Evolutionary conservation across 1,140 invertebrate species (phyloP), one percentile per base, ranked within the genome.

Genomic region (Drosophila triauraria): DNA sequence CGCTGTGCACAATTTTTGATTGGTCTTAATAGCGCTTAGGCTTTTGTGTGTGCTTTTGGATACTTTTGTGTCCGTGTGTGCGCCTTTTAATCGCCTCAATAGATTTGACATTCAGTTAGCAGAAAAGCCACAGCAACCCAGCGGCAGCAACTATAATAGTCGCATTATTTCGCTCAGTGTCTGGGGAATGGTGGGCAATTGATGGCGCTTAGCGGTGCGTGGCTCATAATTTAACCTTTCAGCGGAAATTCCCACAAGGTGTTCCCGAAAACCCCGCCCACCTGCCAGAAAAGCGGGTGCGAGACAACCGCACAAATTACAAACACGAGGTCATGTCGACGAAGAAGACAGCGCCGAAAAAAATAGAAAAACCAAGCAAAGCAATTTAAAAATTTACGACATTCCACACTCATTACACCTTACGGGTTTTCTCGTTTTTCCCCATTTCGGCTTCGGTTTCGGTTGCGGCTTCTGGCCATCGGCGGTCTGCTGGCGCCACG

Each of bases 61-160:
- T 27, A 13, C 30, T 64, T 32, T 12, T 20, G 42, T 48, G n/a
- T 42, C 35, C 9, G 46, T 46, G 46, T 51, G 58, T 54, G 59
- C 58, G 72, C 64, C 60, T 70, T 80, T 87, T 80, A 80, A 85
- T 81, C 78, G 75, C 62, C 58, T 71, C 79, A 86, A 88, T 88
- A 88, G 84, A 88, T 88, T 88, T 88, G 84, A 88, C 84, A 88
- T 88, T 88, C 84, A 88, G 80, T 87, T 87, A 87, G 80, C 64
- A 80, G 74, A 68, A 80, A 44, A 43, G 57, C 17, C 54, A 42
- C 38, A 72, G 35, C 35, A 15, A 23, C 56, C 32, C 32, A 30
- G 27, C 27, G 27, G 30, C 62, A 60, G 30, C 35, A 44, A 15
- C 30, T 46, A 65, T 78, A 47, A 27, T 20, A 46, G 40, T 65